phyloP scores from a whole-genome alignment of 2,113 vertebrate genomes.

The Mesitornis unicolor region DNA sequence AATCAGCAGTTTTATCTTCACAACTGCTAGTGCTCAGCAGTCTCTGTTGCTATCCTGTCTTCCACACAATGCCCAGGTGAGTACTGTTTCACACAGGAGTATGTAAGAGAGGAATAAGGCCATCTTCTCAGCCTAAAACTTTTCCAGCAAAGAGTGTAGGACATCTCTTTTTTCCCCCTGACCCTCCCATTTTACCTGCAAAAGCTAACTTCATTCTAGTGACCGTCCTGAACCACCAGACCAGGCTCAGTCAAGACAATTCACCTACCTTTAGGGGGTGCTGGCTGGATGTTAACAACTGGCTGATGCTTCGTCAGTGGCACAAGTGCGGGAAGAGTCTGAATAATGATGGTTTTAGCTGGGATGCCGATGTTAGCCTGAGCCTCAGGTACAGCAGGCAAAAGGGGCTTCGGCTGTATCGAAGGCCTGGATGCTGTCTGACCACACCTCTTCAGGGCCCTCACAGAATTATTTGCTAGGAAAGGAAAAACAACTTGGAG shows the following conservation, averaged over 20 bases:
- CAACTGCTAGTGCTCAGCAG: not conserved
- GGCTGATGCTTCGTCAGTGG: constrained; percentile 82
- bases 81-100: not conserved
- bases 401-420: constrained; percentile 85
- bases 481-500: not conserved
- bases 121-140: not conserved
- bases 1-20: not conserved
- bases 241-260: not conserved
- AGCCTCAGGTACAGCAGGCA: constrained; percentile 82
- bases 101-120: not conserved
- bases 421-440: constrained; percentile 80
- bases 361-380: constrained; percentile 74
- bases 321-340: constrained; percentile 83
- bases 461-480: constrained; percentile 72
- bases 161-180: not conserved
- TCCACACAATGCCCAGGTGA: not conserved
- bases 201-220: not conserved
- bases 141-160: not conserved
- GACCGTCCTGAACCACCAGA: not conserved
- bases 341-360: constrained; percentile 91
- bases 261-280: constrained; percentile 80
- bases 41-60: not conserved
- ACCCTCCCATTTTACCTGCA: not conserved
- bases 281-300: constrained; percentile 83
- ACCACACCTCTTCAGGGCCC: constrained; percentile 76